Evolutionary conservation across 2,888 invertebrate species (phyloP), one percentile per base, ranked within the genome.

Genomic region (Empis stercorea): DNA sequence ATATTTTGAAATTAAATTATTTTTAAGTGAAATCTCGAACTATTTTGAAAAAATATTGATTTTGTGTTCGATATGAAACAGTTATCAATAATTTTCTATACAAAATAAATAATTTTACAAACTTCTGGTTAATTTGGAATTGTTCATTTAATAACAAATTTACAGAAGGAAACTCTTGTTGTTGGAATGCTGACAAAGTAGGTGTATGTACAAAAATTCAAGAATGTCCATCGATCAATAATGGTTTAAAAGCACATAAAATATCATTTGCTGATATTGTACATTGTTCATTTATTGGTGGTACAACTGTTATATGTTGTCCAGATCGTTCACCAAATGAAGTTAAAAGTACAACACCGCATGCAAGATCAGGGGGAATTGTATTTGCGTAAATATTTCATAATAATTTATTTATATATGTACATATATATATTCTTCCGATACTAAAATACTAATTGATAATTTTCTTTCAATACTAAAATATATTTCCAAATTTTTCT

Each of bases 261-360:
- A 50, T 63, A 13, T 50, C 37, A 2, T n/a, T 30, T 0, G n/a
- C 16, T 0, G 55, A 61, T 3, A 52, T 64, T 11, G 54, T 56
- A 10, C 51, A 45, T n/a, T 66, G 66, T 48, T 58, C 60, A 1
- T 56, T 62, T 16, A 45, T 48, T 3, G 11, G 48, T 2, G 42
- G 16, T 10, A 57, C 58, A 23, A 62, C 63, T 51, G 55, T 64
- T 7, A 54, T 65, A 9, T 65, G 65, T 48, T 65, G 65, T 50
- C 62, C 63, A 14, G 47, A 46, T 15, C 39, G 43, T 11, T 4
- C 10, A n/a, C 44, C 34, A 14, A 37, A 39, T 36, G 17, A 10
- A 17, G 9, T 16, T 17, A 4, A 17, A 15, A 5, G 7, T 14
- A 43, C 11, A 43, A 7, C 15, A 16, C 38, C 44, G 13, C 20